Evolutionary conservation across 2,113 vertebrate genomes (phyloP), one percentile per base, ranked within the genome.

Genomic region (Sitta europaea): DNA sequence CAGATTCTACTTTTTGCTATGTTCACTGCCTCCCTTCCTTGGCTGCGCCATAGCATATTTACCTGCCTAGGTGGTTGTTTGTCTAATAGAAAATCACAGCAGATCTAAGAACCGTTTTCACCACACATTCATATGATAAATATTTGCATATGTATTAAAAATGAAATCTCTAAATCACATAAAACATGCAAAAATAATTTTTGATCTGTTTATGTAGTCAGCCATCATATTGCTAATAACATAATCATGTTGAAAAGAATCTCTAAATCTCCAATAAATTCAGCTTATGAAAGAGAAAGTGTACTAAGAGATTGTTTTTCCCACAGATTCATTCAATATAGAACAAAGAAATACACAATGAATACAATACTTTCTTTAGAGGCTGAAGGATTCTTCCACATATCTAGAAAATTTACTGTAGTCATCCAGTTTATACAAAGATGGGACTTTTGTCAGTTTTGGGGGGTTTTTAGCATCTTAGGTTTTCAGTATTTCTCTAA

Each of bases 61-160:
- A 20, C n/a, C 25, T 80, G 27, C 19, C 22, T 55, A 27, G 13
- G 8, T 53, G 5, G 19, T 66, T 75, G 45, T 58, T 94, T 90
- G 28, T 66, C 42, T 71, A 70, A 73, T 2, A 80, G 24, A 86
- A 86, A 88, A 86, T 42, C 59, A 83, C 35, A 92, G 21, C 12
- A 45, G 17, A 18, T 63, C 23, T 58, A 53, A 28, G n/a, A 90
- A 63, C 1, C 1, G 0, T 31, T 45, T 43, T 9, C 1, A 0
- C 4, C 5, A 11, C 3, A 22, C 5, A 77, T 74, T 73, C 62
- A 36, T 28, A 25, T 24, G 8, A 72, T 36, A 77, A 94, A 91
- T 92, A 90, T 94, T 95, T 94, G 33, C 14, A 22, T 66, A 28
- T 16, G 24, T 58, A 51, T 76, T 94, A 83, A 92, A 92, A 91